phyloP scores from a whole-genome alignment of 2,797 vertebrate genomes.

The Oreochromis mossambicus region DNA sequence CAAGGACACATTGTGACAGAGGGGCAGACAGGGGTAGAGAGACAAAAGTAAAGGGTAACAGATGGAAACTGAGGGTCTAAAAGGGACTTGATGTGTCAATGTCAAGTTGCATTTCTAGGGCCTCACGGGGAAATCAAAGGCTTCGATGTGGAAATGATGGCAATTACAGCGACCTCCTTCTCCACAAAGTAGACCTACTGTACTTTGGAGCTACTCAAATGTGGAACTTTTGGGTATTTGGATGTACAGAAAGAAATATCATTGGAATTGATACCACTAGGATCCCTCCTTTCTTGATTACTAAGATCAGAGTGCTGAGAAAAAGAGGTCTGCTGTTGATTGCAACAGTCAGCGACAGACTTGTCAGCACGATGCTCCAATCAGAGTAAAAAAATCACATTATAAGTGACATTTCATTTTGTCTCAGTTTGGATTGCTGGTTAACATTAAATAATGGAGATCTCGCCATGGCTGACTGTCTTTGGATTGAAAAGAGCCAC shows the following conservation, averaged over 20 bases:
- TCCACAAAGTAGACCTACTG: constrained; percentile 26
- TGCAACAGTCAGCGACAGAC: constrained; percentile 26
- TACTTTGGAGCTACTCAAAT: constrained; percentile 34
- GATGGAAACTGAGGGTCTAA: constrained; percentile 23
- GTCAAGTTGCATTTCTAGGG: constrained; percentile 49
- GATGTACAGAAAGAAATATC: constrained; percentile 16
- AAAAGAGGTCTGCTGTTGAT: constrained; percentile 11
- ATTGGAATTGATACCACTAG: constrained; percentile 1
- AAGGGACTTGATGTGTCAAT: constrained; percentile 40
- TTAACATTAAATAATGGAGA: constrained; percentile 39
- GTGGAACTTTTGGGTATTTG: constrained; percentile 17
- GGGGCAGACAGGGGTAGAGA: background rate
- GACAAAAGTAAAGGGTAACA: constrained; percentile 27
- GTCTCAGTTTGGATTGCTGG: constrained; percentile 27
- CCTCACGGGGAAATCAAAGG: constrained; percentile 38
- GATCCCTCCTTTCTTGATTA: constrained; percentile 23
- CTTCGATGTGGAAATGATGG: constrained; percentile 36
- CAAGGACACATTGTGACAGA: constrained; percentile 19
- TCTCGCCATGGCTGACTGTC: background rate
- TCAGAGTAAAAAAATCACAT: constrained; percentile 20
- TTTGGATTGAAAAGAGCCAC: background rate
- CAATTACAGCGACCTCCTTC: constrained; percentile 28
- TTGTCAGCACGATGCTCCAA: constrained; percentile 32
- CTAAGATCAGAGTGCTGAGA: constrained; percentile 23
- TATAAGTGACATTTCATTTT: constrained; percentile 47